Evolutionary conservation across 2,797 vertebrate genomes (phyloP).

Genomic region (Todus mexicanus): DNA sequence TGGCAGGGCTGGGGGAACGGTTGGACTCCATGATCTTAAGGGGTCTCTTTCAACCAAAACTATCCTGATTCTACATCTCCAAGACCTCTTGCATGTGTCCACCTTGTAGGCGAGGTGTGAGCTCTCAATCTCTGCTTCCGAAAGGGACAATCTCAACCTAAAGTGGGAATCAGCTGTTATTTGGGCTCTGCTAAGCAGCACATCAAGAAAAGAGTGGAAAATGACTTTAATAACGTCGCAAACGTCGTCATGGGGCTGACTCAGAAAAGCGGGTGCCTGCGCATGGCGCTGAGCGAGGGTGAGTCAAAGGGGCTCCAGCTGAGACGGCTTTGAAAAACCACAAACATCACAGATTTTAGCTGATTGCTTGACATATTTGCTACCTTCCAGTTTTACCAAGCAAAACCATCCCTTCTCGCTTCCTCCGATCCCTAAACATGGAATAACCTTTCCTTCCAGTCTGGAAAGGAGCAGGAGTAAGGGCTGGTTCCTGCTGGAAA

Average conservation of each 20-base stretch:
- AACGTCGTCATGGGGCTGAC: not conserved
- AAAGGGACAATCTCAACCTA: not conserved
- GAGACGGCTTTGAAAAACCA: not conserved
- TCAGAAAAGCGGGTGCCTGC: not conserved
- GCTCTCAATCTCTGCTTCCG: not conserved
- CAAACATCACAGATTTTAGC: fast-evolving
- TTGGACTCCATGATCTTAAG: not conserved
- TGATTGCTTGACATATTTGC: not conserved
- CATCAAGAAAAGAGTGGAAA: not conserved
- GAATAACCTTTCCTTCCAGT: not conserved
- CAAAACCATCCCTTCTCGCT: not conserved
- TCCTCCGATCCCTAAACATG: not conserved
- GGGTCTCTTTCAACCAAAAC: not conserved
- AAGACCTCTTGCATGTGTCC: no score
- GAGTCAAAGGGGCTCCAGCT: not conserved
- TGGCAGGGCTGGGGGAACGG: not conserved
- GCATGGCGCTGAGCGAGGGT: fast-evolving
- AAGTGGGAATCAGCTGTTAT: fast-evolving
- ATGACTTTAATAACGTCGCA: fast-evolving
- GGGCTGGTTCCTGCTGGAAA: not conserved
- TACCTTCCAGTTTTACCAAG: not conserved
- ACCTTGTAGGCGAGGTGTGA: fast-evolving
- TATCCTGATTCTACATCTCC: not conserved
- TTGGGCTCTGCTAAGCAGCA: not conserved
- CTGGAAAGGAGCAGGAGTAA: not conserved